Base-by-base conservation (phyloP, 2,113 vertebrate species). In the Phylloscopus whistleri region DNA sequence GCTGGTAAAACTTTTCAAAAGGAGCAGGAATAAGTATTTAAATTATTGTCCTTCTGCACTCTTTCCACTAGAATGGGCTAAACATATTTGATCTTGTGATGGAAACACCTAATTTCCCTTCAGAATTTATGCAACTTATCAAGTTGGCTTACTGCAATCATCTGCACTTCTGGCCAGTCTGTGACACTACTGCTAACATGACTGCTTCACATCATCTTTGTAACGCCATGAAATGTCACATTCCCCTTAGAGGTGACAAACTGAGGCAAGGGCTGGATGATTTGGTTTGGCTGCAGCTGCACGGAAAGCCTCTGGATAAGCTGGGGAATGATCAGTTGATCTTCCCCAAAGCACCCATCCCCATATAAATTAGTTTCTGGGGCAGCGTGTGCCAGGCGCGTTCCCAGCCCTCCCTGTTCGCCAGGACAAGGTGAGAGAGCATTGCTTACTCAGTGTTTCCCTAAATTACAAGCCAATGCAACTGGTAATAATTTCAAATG, bases 381-480 rank as follows among this genome's bases (percentile, higher is more conserved):
- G n/a, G 35, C 7, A 62, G 16, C 6, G 2, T 6, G n/a, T 82
- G 72, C 87, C 77, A 83, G 46, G 72, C 0, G 0, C 73, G 78
- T 41, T 17, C 81, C 0, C 2, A 68, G 55, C 13, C 64, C 56
- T 76, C 67, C 1, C 0, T 37, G 11, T 70, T 74, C 43, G 5
- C 76, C 68, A 69, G 48, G 5, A 27, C n/a, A 53, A 60, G 63
- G 49, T 46, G 81, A 41, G 46, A 87, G 52, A 12, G 22, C 15
- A 8, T 26, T 58, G 69, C 93, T 92, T 93, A 81, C 59, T 93
- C 88, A 44, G 74, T 55, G 44, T 52, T 93, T 75, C 59, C 89
- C 88, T 88, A 41, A 93, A 86, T 75, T 55, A 30, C 51, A 69
- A 7, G 60, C 84, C 73, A 82, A 49, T 44, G 59, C 43, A 53